Base-by-base conservation (phyloP, 1,140 invertebrate species). In the Pseudomyrmex sp. region DNA sequence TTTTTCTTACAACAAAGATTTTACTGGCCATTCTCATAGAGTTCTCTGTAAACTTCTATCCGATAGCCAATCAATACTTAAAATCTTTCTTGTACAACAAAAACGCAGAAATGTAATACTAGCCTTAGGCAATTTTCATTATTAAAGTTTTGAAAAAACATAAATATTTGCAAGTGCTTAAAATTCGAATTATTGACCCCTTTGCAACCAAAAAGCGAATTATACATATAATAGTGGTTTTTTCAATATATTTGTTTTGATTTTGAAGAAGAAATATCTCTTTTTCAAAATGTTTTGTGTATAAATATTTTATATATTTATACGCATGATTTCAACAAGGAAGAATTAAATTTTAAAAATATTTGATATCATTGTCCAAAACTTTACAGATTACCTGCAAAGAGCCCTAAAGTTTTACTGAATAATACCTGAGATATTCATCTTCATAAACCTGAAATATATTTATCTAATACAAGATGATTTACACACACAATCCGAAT, bases 351-450 rank as follows among this genome's bases (percentile, higher is more conserved):
- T 44, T n/a, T 7, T 61, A 13, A 80, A 44, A 52, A 52, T 65
- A 87, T 83, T 79, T 46, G 63, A 46, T 4, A 72, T n/a, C 48
- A 56, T 61, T 13, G 15, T 9, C 35, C 10, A 2, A 62, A 26
- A 44, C 1, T 59, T 59, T 1, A 73, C 5, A 63, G 20, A 52
- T 52, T 61, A 20, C 23, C 68, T 68, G 52, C n/a, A 69, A 48
- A 52, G 5, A 35, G n/a, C 58, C 20, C 72, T 86, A 79, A 83
- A 15, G 59, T 61, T 69, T 77, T 80, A 59, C 44, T 66, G 69
- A 88, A 69, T 86, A 76, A 87, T 87, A 84, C 58, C 62, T 70
- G 62, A 88, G 73, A n/a, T 77, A 44, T 73, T 44, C 10, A 76
- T 56, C 68, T 76, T 61, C 56, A 58, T n/a, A 44, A 77, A 61